Conservation (phyloP, 2,113 vertebrate genomes). For the Stigmatopora nigra region DNA sequence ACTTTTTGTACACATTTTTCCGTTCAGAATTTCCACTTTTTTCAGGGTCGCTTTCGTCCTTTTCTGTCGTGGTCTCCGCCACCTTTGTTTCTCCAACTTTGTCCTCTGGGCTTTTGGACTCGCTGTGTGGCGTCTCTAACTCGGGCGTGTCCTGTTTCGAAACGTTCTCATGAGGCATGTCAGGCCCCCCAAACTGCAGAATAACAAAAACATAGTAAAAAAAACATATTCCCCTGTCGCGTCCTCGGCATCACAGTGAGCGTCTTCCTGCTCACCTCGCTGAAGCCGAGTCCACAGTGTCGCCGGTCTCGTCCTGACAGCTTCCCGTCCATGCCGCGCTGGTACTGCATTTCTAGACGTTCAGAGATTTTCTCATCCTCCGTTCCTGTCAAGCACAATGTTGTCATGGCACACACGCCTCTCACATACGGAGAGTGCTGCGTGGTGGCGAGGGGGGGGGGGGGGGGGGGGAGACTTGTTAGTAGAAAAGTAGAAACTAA, state of each 20-base stretch:
- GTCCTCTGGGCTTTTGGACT: slow-evolving; percentile 53
- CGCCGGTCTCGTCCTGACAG: slow-evolving; percentile 86
- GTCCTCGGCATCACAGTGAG: background rate
- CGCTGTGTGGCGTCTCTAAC: slow-evolving; percentile 50
- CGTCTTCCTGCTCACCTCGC: slow-evolving; percentile 72
- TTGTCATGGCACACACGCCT: slow-evolving; percentile 42
- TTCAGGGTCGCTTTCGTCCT: slow-evolving; percentile 56
- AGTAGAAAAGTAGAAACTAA: slow-evolving; percentile 7
- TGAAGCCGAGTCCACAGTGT: slow-evolving; percentile 92
- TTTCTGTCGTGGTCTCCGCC: slow-evolving; percentile 40
- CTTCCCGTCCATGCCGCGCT: slow-evolving; percentile 90
- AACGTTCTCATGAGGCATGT: slow-evolving; percentile 43
- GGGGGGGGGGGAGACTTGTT: slow-evolving; percentile 16
- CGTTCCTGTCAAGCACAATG: slow-evolving; percentile 73
- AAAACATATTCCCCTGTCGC: background rate
- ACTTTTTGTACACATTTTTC: slow-evolving; percentile 75
- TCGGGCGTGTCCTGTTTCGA: slow-evolving; percentile 9
- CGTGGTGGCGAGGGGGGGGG: slow-evolving; percentile 30
- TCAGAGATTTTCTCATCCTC: slow-evolving; percentile 87
- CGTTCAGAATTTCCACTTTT: slow-evolving; percentile 68
- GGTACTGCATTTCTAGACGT: slow-evolving; percentile 88
- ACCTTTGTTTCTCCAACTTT: slow-evolving; percentile 13
- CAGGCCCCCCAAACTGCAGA: slow-evolving; percentile 10
- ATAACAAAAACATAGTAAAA: background rate
- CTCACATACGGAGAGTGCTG: slow-evolving; percentile 43